Base-by-base conservation (phyloP, 2,113 vertebrate species). In the Antidorcas marsupialis region DNA sequence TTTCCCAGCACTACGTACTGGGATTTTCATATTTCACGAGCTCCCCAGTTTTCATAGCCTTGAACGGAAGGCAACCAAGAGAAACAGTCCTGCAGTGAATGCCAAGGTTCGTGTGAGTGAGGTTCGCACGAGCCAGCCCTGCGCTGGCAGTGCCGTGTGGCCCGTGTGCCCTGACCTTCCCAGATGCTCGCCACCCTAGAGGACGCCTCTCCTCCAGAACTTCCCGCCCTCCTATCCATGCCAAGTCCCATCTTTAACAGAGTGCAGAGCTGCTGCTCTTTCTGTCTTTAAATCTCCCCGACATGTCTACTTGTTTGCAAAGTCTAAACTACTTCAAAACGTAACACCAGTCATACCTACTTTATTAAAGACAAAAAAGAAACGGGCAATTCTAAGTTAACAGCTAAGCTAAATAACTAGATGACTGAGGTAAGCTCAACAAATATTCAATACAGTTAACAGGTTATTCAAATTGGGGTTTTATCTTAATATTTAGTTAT, bases 241-340 rank as follows among this genome's bases (percentile, higher is more conserved):
- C 39, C 28, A 45, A 89, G 50, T 50, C 17, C 39, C 43, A 2
- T 11, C 64, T 33, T 60, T 52, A 59, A 17, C 11, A 12, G 15
- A 71, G 1, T 5, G 12, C 28, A 85, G 28, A 43, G 52, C 27
- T 71, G 17, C 33, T 25, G 14, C 47, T 81, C 14, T 81, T 90
- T 82, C 81, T 83, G 47, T 45, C 19, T 76, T 64, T 23, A 86
- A 36, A 33, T n/a, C 6, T 74, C 36, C 30, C n/a, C 59, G 17
- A 84, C 25, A 59, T 47, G 47, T 15, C 39, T 53, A 47, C 39
- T 60, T 83, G 19, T 50, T 76, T 7, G 2, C 17, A 90, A 47
- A 87, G 28, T 81, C 36, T 50, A 82, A 62, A 62, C 25, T 81
- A 96, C 16, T 95, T 94, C 88, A 79, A 94, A 71, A 82, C 39